Conservation (phyloP, 2,888 invertebrate genomes). For the Siphonodentalium dalli region DNA sequence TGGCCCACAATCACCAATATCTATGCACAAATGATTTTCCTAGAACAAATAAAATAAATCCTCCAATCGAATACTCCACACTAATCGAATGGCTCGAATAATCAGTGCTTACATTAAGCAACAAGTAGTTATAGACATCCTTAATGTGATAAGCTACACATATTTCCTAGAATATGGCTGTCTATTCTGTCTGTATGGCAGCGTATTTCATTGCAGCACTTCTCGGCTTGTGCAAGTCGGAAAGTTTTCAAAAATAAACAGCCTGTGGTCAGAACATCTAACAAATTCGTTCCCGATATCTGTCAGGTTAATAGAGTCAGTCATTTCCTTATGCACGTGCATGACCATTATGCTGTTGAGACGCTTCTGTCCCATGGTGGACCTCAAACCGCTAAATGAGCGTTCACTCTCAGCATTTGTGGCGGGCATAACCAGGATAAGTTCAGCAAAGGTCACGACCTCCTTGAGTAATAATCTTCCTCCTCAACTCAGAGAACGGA, state of each 20-base stretch:
- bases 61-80: no score
- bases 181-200: no score
- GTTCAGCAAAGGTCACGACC: conserved; percentile 12
- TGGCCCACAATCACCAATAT: no score
- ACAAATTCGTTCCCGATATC: conserved; percentile 14
- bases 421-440: conserved; percentile 24
- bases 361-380: conserved; percentile 10
- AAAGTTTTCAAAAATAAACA: conserved; percentile 5
- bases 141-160: no score
- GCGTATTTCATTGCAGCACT: no score
- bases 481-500: neutral
- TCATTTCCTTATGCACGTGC: conserved; percentile 8
- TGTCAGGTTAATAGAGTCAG: conserved; percentile 1
- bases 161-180: no score
- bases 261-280: conserved; percentile 2
- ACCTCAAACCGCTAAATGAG: conserved; percentile 13
- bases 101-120: no score
- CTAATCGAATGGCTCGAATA: no score
- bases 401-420: conserved; percentile 27
- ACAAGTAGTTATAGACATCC: no score
- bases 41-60: no score
- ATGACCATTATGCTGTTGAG: conserved; percentile 13
- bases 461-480: conserved; percentile 1
- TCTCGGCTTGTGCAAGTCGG: no score
- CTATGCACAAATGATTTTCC: no score